A percentile compares a stretch with the other conserved stretches of the same genome.
phyloP scores from a whole-genome alignment of 2,797 vertebrate species.

The Pseudochromis fuscus region DNA sequence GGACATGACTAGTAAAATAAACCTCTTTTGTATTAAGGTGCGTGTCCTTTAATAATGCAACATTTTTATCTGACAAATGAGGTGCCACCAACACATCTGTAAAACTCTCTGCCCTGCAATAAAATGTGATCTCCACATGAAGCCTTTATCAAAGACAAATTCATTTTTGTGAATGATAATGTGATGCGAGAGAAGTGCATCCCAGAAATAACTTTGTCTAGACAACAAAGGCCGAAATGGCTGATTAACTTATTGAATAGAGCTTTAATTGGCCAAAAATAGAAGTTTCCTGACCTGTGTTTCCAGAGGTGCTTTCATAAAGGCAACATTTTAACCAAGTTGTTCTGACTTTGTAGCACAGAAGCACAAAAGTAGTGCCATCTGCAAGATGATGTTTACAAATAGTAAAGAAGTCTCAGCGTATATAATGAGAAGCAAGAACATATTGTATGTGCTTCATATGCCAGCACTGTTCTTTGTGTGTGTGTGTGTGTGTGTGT shows the following conservation, averaged over 20 bases:
- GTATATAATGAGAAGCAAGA: background rate
- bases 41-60: background rate
- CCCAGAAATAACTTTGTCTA: slow-evolving; percentile 62
- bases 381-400: background rate
- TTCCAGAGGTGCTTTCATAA: slow-evolving; percentile 36
- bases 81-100: slow-evolving; percentile 18
- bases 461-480: background rate
- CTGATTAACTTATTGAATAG: slow-evolving; percentile 55
- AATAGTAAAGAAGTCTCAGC: background rate
- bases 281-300: slow-evolving; percentile 58
- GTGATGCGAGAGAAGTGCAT: slow-evolving; percentile 36
- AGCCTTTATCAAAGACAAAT: slow-evolving; percentile 15
- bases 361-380: slow-evolving; percentile 3
- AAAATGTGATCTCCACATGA: slow-evolving; percentile 5
- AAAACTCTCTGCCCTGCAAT: slow-evolving; percentile 4
- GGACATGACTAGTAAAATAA: background rate
- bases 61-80: slow-evolving; percentile 14
- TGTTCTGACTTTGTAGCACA: slow-evolving; percentile 3
- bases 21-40: background rate
- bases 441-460: background rate
- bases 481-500: no score
- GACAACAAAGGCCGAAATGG: slow-evolving; percentile 58
- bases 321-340: slow-evolving; percentile 19
- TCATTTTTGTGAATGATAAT: slow-evolving; percentile 60
- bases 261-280: slow-evolving; percentile 61